Percentiles rank a stretch among this genome's conserved stretches.
These are phyloP conservation scores for Pimpla rufipes DNA, from an alignment of 2,888 invertebrate genomes.

Conservation along the genomic window DNA sequence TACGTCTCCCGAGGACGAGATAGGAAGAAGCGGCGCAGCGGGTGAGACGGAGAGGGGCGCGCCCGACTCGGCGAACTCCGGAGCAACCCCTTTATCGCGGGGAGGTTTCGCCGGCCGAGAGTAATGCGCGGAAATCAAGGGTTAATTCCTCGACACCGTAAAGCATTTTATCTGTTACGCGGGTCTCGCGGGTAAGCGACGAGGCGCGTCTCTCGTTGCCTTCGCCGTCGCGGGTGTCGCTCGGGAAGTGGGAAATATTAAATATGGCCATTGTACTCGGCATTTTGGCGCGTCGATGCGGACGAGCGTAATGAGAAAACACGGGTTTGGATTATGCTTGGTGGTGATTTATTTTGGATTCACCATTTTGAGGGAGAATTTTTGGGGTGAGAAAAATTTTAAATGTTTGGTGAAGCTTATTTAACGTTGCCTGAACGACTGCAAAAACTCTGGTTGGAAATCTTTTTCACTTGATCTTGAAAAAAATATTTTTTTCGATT, in stretches of 20 bases:
- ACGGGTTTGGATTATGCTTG: no score
- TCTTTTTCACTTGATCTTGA: no score
- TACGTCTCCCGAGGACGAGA: conserved; percentile 75
- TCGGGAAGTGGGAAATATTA: conserved; percentile 75
- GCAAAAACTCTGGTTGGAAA: no score
- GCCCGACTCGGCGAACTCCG: conserved; percentile 65
- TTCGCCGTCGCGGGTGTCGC: conserved; percentile 53
- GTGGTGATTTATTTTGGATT: no score
- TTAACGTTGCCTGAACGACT: no score
- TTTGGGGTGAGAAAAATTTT: no score
- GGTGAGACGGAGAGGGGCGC: conserved; percentile 70
- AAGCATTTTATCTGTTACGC: conserved; percentile 83
- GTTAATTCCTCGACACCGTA: conserved; percentile 83
- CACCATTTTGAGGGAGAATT: no score
- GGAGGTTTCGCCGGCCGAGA: conserved; percentile 79
- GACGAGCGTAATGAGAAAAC: conserved; percentile 20
- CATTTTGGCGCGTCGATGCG: conserved; percentile 34
- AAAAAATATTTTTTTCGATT: no score
- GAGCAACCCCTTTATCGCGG: conserved; percentile 83
- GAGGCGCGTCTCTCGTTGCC: conserved; percentile 45
- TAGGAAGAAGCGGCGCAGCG: conserved; percentile 59
- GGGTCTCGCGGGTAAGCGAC: conserved; percentile 30
- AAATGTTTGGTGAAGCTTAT: no score
- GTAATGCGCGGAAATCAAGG: conserved; percentile 85
- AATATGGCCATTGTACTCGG: conserved; percentile 79